These are phyloP conservation scores for Gortyna flavago DNA, from an alignment of 2,888 invertebrate genomes.

Conservation along the genomic window DNA sequence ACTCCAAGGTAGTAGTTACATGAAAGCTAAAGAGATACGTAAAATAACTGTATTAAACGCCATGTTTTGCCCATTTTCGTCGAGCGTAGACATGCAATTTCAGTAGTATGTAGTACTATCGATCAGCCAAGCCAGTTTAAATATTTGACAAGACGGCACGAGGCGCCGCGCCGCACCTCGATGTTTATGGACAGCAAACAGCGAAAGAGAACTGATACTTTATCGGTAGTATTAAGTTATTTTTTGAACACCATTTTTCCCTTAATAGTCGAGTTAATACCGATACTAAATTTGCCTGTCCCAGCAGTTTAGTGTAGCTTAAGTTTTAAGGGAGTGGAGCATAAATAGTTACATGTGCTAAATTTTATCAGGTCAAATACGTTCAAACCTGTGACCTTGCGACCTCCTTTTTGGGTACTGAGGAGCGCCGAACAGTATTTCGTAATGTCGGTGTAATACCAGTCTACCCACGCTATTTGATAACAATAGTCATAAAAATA, in stretches of 20 bases:
- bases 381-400: constrained; percentile 44
- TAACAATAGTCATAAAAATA: constrained; percentile 19
- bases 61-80: background rate
- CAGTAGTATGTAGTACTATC: constrained; percentile 13
- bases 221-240: no score
- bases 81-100: constrained; percentile 1
- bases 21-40: background rate
- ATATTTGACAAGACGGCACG: constrained; percentile 18
- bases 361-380: constrained; percentile 25
- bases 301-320: no score
- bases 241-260: background rate
- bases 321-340: constrained; percentile 9
- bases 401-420: constrained; percentile 14
- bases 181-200: background rate
- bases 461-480: constrained; percentile 25
- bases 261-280: background rate
- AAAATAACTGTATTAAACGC: background rate
- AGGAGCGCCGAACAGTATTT: constrained; percentile 26
- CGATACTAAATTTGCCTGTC: background rate
- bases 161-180: background rate
- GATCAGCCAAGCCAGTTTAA: constrained; percentile 10
- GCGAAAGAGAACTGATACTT: background rate
- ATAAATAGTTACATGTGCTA: background rate
- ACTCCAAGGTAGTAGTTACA: background rate
- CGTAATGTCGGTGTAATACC: constrained; percentile 3